phyloP scores from a whole-genome alignment of 1,140 invertebrate genomes.

The Eueides isabella region DNA sequence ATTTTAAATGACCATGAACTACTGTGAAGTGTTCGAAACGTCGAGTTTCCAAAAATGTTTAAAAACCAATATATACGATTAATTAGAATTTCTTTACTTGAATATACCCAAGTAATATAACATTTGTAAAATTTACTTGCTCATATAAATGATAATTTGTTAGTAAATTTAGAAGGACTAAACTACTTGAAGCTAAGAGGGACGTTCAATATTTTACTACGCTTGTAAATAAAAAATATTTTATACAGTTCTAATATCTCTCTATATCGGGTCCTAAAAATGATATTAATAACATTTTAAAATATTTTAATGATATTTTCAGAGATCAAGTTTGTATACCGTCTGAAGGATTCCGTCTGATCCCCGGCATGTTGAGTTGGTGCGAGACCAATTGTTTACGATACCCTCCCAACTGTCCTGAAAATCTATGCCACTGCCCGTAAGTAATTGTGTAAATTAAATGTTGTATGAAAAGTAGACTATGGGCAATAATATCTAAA shows the following conservation, averaged over 20 bases:
- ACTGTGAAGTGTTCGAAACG: too few relatives aligned
- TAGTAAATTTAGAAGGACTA: too few relatives aligned
- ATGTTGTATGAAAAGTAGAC: too few relatives aligned
- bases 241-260: neutral
- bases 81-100: too few relatives aligned
- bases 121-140: neutral
- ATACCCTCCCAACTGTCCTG: slow-evolving; percentile 92
- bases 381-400: slow-evolving; percentile 92
- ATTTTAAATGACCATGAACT: too few relatives aligned
- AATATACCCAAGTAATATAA: neutral
- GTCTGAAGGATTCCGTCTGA: slow-evolving; percentile 82
- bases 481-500: too few relatives aligned
- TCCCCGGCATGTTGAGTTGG: slow-evolving; percentile 91
- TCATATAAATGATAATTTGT: too few relatives aligned
- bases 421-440: slow-evolving; percentile 89
- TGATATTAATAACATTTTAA: neutral
- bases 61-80: too few relatives aligned
- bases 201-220: neutral
- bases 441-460: slow-evolving; percentile 82
- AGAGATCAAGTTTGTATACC: slow-evolving; percentile 90
- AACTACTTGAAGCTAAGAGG: too few relatives aligned
- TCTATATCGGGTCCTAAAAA: neutral
- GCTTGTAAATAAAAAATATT: neutral
- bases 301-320: slow-evolving; percentile 39
- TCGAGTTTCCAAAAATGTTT: too few relatives aligned